A percentile compares a stretch with the other conserved stretches of the same genome.
Conservation (phyloP, 2,113 vertebrate species). For the Otus sunia region DNA sequence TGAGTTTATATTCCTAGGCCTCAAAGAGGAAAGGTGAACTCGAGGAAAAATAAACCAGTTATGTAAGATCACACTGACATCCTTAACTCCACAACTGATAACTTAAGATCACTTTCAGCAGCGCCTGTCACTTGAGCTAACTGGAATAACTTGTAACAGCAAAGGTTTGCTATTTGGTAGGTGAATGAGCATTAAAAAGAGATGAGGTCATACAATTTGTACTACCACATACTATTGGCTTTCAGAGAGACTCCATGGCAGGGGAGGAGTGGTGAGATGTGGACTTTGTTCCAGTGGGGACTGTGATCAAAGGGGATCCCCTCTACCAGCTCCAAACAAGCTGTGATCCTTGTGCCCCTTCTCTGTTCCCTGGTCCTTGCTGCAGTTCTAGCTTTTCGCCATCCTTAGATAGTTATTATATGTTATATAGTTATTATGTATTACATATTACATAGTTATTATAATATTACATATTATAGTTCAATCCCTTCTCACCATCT, state of each 20-base stretch:
- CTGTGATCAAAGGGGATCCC: background rate
- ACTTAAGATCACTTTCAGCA: constrained; percentile 25
- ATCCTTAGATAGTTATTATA: background rate
- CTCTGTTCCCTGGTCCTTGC: background rate
- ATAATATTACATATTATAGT: background rate
- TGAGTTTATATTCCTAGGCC: background rate
- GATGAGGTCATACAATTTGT: background rate
- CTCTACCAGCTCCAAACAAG: background rate
- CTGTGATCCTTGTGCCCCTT: background rate
- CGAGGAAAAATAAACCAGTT: background rate
- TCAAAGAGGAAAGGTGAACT: constrained; percentile 31
- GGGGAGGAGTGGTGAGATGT: background rate
- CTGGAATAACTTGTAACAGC: constrained; percentile 16
- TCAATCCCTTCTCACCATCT: background rate
- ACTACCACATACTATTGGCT: background rate
- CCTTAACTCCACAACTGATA: constrained; percentile 1
- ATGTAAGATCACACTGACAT: background rate
- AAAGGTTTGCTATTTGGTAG: background rate
- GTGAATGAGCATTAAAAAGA: background rate
- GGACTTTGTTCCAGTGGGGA: rapidly evolving
- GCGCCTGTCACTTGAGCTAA: constrained; percentile 1
- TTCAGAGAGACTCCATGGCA: background rate
- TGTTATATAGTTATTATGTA: no score
- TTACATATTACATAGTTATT: no score
- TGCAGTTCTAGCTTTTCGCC: background rate